phyloP scores from a whole-genome alignment of 2,797 vertebrate genomes.

The Tolypeutes matacus region DNA sequence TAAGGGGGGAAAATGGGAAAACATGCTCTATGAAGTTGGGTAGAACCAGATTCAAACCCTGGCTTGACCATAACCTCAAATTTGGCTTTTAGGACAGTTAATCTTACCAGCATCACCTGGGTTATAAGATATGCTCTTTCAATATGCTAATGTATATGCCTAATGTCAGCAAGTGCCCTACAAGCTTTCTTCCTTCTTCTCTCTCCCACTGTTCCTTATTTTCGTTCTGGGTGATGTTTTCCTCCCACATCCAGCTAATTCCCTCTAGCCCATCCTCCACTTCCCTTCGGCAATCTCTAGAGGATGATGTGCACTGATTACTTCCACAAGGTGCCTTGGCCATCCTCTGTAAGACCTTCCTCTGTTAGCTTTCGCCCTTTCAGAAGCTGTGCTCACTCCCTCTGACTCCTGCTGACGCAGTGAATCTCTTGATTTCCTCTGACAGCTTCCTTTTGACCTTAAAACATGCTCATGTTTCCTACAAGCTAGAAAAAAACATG shows the following conservation, averaged over 20 bases:
- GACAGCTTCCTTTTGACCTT: background rate
- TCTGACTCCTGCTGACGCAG: background rate
- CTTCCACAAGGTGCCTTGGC: background rate
- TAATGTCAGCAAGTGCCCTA: rapidly evolving
- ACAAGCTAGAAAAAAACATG: background rate
- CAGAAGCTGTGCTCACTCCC: too few species aligned
- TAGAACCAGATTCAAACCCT: background rate
- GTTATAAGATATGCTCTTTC: background rate
- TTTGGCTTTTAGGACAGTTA: background rate
- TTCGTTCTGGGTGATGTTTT: background rate
- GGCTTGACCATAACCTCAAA: background rate
- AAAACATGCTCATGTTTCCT: background rate
- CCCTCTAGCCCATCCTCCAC: background rate
- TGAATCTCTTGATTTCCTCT: background rate
- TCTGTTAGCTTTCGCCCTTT: background rate
- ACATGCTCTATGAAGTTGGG: background rate
- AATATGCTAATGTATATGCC: background rate
- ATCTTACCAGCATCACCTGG: background rate
- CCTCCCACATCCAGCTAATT: background rate
- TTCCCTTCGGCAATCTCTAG: background rate
- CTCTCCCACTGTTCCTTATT: background rate
- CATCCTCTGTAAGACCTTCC: background rate
- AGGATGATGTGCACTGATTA: too few species aligned
- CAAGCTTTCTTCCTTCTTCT: background rate
- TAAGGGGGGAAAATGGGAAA: background rate